phyloP scores from a whole-genome alignment of 2,113 vertebrate genomes.

The Cottus gobio region DNA sequence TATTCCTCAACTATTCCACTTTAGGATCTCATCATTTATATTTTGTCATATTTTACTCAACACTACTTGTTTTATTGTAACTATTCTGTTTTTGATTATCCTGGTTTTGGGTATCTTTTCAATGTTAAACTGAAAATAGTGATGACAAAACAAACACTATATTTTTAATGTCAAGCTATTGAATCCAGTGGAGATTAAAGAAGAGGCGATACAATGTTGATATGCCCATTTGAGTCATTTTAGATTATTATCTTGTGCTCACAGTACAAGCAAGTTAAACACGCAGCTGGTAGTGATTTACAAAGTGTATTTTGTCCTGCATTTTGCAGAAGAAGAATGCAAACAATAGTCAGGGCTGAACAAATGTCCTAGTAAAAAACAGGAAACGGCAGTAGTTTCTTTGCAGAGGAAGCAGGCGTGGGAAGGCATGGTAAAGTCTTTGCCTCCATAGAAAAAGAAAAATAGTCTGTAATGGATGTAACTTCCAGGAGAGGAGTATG shows the following conservation, averaged over 20 bases:
- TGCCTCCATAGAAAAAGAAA: not conserved
- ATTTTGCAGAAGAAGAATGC: not conserved
- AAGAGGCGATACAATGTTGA: not conserved
- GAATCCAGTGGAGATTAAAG: not conserved
- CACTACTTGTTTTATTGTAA: not conserved
- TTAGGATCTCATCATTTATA: not conserved
- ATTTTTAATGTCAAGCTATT: no score
- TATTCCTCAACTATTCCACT: not conserved
- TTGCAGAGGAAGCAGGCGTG: no score
- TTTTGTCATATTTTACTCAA: not conserved
- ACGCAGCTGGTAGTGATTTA: no score
- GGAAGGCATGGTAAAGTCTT: not conserved
- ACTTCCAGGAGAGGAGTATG: no score
- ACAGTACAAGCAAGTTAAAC: not conserved
- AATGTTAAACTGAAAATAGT: not conserved
- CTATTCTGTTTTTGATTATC: no score
- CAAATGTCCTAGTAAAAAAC: no score
- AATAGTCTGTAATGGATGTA: not conserved
- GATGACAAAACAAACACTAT: no score
- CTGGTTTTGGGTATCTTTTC: not conserved
- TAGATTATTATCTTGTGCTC: not conserved
- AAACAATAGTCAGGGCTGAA: not conserved
- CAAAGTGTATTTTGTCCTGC: no score
- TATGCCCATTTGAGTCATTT: not conserved
- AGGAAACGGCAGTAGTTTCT: no score